phyloP scores from a whole-genome alignment of 2,888 invertebrate genomes.

The Eucera pruinosa region DNA sequence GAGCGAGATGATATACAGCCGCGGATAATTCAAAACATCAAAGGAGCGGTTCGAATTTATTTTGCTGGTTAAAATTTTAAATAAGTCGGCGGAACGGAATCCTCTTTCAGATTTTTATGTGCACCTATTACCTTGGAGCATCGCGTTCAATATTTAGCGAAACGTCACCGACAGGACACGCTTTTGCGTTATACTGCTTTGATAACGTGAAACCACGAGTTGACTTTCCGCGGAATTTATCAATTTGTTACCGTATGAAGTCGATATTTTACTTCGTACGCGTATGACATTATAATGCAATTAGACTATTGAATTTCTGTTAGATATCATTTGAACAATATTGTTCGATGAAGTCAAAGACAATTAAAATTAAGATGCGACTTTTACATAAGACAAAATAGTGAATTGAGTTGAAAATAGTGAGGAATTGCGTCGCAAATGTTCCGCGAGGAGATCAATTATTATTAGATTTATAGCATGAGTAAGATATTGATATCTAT shows the following conservation, averaged over 20 bases:
- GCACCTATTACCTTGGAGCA: conserved; percentile 6
- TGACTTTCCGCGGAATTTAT: neutral
- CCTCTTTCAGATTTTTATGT: neutral
- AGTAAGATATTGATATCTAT: no score
- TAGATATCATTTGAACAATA: neutral
- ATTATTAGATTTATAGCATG: no score
- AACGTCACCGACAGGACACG: conserved; percentile 39
- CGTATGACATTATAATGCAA: neutral
- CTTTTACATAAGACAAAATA: no score
- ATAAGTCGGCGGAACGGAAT: neutral
- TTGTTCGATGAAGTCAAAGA: neutral
- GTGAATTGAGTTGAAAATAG: no score
- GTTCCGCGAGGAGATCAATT: no score
- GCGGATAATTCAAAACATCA: neutral
- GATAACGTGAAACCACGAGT: neutral
- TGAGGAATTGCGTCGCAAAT: no score
- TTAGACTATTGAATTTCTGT: neutral
- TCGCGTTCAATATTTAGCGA: conserved; percentile 35
- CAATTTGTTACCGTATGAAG: neutral
- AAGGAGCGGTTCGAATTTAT: neutral
- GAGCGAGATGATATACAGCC: neutral
- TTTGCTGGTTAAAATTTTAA: conserved; percentile 18
- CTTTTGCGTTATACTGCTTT: neutral
- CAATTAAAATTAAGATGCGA: no score
- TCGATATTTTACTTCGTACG: neutral